Percentiles rank a stretch among this genome's conserved stretches.
Evolutionary conservation across 2,888 invertebrate species (phyloP).

Genomic region (Notodonta ziczac): DNA sequence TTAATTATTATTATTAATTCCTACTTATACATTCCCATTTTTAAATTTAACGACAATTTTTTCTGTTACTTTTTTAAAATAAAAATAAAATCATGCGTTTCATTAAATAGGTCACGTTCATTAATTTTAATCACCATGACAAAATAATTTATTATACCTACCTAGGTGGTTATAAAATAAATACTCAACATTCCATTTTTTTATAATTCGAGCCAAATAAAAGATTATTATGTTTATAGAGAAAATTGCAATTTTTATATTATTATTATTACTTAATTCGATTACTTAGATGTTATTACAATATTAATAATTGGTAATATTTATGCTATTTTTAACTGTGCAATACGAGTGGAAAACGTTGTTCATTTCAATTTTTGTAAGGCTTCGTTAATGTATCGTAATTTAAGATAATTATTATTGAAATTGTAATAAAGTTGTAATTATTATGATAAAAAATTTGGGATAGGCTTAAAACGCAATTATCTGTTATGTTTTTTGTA

Average conservation of each 20-base stretch:
- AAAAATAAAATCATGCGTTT: too few species aligned
- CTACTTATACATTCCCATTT: too few species aligned
- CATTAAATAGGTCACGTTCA: neutral
- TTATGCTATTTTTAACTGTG: slow-evolving; percentile 76
- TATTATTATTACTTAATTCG: slow-evolving; percentile 38
- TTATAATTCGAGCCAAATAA: slow-evolving; percentile 55
- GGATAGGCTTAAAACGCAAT: slow-evolving; percentile 74
- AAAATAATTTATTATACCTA: slow-evolving; percentile 35
- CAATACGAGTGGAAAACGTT: slow-evolving; percentile 74
- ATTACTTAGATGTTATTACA: slow-evolving; percentile 49
- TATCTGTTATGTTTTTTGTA: slow-evolving; percentile 70
- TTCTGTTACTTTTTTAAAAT: too few species aligned
- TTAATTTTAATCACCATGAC: slow-evolving; percentile 39
- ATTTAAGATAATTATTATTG: slow-evolving; percentile 57
- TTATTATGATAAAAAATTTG: slow-evolving; percentile 60
- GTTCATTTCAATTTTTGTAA: slow-evolving; percentile 69
- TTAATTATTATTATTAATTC: slow-evolving; percentile 6
- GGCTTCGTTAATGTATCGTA: slow-evolving; percentile 51
- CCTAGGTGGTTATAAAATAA: slow-evolving; percentile 32
- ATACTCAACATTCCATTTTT: slow-evolving; percentile 57
- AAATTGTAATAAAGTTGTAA: slow-evolving; percentile 80
- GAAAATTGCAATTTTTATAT: slow-evolving; percentile 55
- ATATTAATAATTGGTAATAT: slow-evolving; percentile 63
- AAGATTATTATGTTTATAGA: slow-evolving; percentile 45
- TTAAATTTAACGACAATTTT: too few species aligned